Evolutionary conservation across 2,888 invertebrate species (phyloP).

Genomic region (Cantharis flavilabris): DNA sequence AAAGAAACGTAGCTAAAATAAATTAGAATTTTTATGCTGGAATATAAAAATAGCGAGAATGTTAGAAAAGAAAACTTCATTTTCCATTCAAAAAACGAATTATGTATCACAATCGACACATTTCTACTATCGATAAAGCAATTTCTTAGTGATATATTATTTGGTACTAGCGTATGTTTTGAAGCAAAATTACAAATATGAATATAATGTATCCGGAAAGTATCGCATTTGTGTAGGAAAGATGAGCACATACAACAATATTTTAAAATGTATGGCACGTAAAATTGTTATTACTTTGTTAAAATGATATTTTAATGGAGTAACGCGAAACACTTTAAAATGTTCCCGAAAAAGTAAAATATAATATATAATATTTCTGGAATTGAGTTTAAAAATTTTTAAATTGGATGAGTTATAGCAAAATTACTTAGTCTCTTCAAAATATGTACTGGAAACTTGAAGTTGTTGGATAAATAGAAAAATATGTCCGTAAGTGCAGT

Average conservation of each 20-base stretch:
- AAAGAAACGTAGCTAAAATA: neutral
- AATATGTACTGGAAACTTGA: neutral
- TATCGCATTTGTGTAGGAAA: conserved; percentile 1
- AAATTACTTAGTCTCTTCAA: neutral
- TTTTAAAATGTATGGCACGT: neutral
- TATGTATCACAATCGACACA: neutral
- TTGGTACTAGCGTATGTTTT: neutral
- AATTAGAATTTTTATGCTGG: neutral
- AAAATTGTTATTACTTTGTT: conserved; percentile 9
- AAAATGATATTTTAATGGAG: conserved; percentile 14
- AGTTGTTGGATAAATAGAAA: neutral
- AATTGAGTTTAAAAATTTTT: neutral
- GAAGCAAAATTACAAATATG: conserved; percentile 1
- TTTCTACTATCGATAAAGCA: neutral
- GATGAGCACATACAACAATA: conserved; percentile 4
- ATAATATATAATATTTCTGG: neutral
- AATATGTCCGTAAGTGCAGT: neutral
- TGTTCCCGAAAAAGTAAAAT: neutral
- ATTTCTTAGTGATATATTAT: neutral
- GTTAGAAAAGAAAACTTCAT: neutral
- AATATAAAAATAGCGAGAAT: neutral
- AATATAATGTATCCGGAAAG: neutral
- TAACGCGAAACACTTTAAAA: neutral
- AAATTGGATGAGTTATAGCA: neutral
- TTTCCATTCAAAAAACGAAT: neutral